A percentile compares a stretch with the other conserved stretches of the same genome.
Conservation (phyloP, 2,113 vertebrate species). For the Ophthalmolycus amberensis region DNA sequence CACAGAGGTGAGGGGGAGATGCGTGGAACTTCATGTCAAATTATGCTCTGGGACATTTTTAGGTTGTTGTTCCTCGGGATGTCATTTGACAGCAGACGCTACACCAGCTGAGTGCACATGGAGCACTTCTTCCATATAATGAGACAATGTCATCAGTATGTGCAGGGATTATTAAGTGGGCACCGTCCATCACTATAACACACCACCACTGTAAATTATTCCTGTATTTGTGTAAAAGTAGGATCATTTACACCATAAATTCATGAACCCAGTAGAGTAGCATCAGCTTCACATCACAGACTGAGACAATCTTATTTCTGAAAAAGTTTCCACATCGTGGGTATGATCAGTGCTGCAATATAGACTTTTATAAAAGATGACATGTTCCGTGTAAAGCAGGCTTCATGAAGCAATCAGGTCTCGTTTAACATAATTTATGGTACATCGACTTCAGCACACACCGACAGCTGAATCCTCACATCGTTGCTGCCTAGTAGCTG, state of each 20-base stretch:
- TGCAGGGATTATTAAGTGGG: conserved; percentile 5
- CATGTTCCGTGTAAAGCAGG: background rate
- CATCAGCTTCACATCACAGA: background rate
- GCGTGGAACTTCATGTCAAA: background rate
- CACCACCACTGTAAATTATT: background rate
- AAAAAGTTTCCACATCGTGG: background rate
- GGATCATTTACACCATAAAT: background rate
- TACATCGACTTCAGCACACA: background rate
- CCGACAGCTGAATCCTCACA: background rate
- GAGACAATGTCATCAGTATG: background rate
- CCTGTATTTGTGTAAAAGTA: background rate
- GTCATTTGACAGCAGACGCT: background rate
- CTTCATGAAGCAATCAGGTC: background rate
- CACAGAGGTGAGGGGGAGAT: conserved; percentile 86
- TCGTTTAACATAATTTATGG: background rate
- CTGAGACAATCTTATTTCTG: background rate
- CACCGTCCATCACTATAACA: background rate
- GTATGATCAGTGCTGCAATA: background rate
- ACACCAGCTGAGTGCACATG: background rate
- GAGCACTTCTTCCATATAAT: background rate
- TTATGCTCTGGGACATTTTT: conserved; percentile 8
- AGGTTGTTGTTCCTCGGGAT: background rate
- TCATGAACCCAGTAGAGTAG: background rate
- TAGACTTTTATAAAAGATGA: background rate
- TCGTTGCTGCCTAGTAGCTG: conserved; percentile 17